Conservation (phyloP, 2,113 vertebrate species). For the Zosterops borbonicus region DNA sequence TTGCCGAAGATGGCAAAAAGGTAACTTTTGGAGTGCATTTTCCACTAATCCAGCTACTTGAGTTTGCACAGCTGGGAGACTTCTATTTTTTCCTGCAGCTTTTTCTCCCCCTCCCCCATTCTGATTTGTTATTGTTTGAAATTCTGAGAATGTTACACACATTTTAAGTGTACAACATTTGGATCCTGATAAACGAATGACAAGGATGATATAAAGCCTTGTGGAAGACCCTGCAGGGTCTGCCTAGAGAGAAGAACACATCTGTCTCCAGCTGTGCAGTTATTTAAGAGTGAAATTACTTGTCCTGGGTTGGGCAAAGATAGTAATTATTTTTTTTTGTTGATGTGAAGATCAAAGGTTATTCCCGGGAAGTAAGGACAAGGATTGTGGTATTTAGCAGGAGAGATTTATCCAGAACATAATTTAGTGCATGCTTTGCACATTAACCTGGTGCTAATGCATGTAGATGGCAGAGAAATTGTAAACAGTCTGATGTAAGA, state of each 20-base stretch:
- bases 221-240: constrained; percentile 61
- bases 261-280: constrained; percentile 79
- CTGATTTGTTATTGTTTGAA: constrained; percentile 83
- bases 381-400: constrained; percentile 65
- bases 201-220: constrained; percentile 78
- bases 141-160: constrained; percentile 80
- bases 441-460: constrained; percentile 76
- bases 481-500: constrained; percentile 72
- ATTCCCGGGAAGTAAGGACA: constrained; percentile 69
- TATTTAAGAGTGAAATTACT: constrained; percentile 68
- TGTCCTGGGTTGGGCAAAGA: constrained; percentile 56
- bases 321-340: constrained; percentile 77
- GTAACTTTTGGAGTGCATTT: constrained; percentile 27
- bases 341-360: constrained; percentile 79
- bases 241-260: constrained; percentile 72
- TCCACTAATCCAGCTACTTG: constrained; percentile 48
- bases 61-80: constrained; percentile 71
- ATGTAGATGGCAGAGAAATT: constrained; percentile 67
- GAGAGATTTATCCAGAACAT: constrained; percentile 68
- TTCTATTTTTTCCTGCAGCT: constrained; percentile 58
- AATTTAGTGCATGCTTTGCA: constrained; percentile 66
- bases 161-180: constrained; percentile 76
- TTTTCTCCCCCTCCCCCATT: neutral
- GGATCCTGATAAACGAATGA: constrained; percentile 82
- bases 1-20: constrained; percentile 20